Conservation (phyloP, 2,113 vertebrate species). For the Cottus gobio region DNA sequence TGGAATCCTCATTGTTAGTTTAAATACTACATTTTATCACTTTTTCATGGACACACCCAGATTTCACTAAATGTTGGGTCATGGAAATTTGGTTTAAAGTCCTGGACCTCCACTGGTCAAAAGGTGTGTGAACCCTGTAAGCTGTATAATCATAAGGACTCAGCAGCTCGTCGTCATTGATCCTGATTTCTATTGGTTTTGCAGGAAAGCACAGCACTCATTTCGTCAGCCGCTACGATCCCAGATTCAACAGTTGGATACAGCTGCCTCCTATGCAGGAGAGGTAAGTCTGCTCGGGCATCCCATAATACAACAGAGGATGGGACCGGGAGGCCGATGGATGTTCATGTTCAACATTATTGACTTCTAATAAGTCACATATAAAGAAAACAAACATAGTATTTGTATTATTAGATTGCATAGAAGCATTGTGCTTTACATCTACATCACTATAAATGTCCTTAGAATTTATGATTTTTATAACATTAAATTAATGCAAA, state of each 20-base stretch:
- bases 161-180: not conserved
- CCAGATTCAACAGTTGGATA: constrained; percentile 99
- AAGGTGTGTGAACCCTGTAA: too few species aligned
- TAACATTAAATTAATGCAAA: not conserved
- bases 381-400: not conserved
- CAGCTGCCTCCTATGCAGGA: constrained; percentile 99
- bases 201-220: constrained; percentile 99
- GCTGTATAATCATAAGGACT: not conserved
- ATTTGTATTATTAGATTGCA: not conserved
- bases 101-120: too few species aligned
- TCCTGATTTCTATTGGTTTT: constrained; percentile 28
- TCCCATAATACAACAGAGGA: not conserved
- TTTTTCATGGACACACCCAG: too few species aligned
- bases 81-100: too few species aligned
- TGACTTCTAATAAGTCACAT: not conserved
- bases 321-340: not conserved
- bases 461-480: not conserved
- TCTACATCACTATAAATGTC: not conserved
- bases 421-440: not conserved
- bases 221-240: constrained; percentile 98
- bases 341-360: not conserved
- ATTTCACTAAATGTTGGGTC: too few species aligned
- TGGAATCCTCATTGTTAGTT: too few species aligned
- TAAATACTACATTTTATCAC: too few species aligned
- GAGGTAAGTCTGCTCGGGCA: constrained; percentile 83